Evolutionary conservation across 1,140 invertebrate species (phyloP), one percentile per base, ranked within the genome.

Genomic region (Coelopa frigida): DNA sequence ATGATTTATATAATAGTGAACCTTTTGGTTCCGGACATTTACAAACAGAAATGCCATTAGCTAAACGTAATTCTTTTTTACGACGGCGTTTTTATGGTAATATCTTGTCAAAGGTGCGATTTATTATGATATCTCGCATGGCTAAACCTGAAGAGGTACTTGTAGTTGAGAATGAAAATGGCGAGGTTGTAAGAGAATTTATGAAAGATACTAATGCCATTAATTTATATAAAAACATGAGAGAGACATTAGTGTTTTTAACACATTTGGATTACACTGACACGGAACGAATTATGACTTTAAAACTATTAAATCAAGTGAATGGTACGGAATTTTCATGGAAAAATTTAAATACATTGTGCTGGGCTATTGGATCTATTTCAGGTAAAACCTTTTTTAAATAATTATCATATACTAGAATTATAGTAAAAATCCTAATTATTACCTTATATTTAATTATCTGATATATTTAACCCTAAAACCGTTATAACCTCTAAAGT

Each of bases 141-240:
- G 97, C 96, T 1, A 99, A 98, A 71, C 97, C 97, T 1, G 97
- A 99, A 72, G 97, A 99, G 76, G 97, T 99, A 5, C 76, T 99
- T n/a, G 94, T 99, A 43, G 96, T 99, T n/a, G 96, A 99, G 72
- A 99, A 99, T 78, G 97, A 99, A 71, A 97, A 99, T 73, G 97
- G 97, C 21, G 97, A 99, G 75, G 95, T 99, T 42, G 95, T 99
- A 2, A 74, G 97, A 38, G 97, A 99, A 72, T 97, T 99, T 66
- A 98, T 99, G 91, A 98, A 98, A 72, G 97, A 99, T 71, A 99
- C 97, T 32, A 97, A 99, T 76, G 92, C 95, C 8, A 98, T 99
- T 54, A 97, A 97, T 74, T 78, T 99, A 57, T 99, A 99, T 72
- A 99, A 98, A 73, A 99, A 95, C 64, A 99, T 99, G 97, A 79